Percentiles rank a stretch among this genome's conserved stretches.
These are phyloP conservation scores for Oscheius sp. DNA, from an alignment of 2,888 invertebrate species.

Conservation along the genomic window DNA sequence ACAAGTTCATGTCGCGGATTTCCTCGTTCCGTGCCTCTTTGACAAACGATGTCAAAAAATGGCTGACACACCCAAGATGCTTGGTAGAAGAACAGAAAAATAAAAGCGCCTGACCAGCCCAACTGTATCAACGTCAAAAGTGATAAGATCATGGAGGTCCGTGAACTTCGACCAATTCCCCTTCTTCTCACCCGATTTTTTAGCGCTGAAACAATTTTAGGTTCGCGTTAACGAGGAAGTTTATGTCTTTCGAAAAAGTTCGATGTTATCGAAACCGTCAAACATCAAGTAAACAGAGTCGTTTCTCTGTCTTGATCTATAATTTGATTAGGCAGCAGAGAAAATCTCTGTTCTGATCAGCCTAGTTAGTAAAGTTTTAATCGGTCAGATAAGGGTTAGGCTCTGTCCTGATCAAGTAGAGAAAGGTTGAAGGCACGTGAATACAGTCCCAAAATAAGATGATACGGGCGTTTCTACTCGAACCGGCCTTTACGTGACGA, in stretches of 20 bases:
- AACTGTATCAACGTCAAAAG: background rate
- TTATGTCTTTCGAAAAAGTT: background rate
- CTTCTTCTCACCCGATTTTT: background rate
- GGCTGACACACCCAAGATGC: too few species aligned
- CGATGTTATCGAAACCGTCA: constrained; percentile 5
- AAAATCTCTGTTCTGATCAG: too few species aligned
- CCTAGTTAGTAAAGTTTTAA: too few species aligned
- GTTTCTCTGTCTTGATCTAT: background rate
- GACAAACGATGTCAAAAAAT: background rate
- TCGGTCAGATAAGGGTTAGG: too few species aligned
- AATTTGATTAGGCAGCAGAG: too few species aligned
- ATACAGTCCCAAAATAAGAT: constrained; percentile 19
- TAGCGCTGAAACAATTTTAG: constrained; percentile 1
- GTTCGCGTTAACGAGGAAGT: constrained; percentile 10
- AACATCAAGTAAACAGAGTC: background rate
- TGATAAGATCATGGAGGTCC: background rate
- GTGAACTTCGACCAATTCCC: background rate
- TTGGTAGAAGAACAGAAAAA: background rate
- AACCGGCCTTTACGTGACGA: constrained; percentile 28
- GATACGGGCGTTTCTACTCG: constrained; percentile 17
- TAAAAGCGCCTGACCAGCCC: background rate
- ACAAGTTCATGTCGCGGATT: constrained; percentile 19
- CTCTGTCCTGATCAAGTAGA: too few species aligned
- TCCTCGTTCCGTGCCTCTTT: constrained; percentile 5
- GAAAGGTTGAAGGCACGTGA: constrained; percentile 14